Conservation (phyloP, 2,888 invertebrate species). For the Helleia helle region DNA sequence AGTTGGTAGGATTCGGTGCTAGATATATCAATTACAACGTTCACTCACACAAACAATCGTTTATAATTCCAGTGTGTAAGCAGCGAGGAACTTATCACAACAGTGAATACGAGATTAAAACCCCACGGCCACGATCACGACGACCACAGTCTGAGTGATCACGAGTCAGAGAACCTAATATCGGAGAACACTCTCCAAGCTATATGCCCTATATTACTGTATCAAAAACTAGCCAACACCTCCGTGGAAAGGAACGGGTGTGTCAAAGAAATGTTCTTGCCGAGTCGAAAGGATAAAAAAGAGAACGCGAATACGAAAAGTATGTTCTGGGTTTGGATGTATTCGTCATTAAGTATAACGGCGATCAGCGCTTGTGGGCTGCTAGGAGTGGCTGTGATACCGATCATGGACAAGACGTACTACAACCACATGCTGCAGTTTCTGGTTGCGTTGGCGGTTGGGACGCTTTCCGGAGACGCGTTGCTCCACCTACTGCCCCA, state of each 20-base stretch:
- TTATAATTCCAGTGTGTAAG: conserved; percentile 56
- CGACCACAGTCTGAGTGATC: conserved; percentile 29
- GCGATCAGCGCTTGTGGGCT: conserved; percentile 91
- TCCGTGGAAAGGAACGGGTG: conserved; percentile 72
- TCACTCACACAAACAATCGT: too few relatives aligned
- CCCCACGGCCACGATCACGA: conserved; percentile 34
- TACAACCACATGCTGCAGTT: conserved; percentile 94
- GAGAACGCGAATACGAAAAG: conserved; percentile 43
- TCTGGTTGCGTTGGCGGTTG: conserved; percentile 93
- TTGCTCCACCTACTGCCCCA: conserved; percentile 93
- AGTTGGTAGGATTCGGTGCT: too few relatives aligned
- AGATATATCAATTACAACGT: too few relatives aligned
- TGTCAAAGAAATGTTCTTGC: conserved; percentile 44
- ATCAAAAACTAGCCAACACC: conserved; percentile 75
- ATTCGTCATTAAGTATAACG: conserved; percentile 85
- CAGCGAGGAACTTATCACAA: conserved; percentile 57
- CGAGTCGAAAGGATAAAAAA: conserved; percentile 24
- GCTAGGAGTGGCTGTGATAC: conserved; percentile 90
- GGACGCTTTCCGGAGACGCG: conserved; percentile 93
- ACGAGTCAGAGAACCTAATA: conserved; percentile 33
- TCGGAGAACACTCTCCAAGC: conserved; percentile 55
- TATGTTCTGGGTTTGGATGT: conserved; percentile 83
- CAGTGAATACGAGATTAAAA: conserved; percentile 54
- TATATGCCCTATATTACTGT: conserved; percentile 79
- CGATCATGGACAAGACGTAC: conserved; percentile 90